Percentiles rank a stretch among this genome's conserved stretches.
Conservation (phyloP, 2,113 vertebrate species). For the Rhadina sibilatrix region DNA sequence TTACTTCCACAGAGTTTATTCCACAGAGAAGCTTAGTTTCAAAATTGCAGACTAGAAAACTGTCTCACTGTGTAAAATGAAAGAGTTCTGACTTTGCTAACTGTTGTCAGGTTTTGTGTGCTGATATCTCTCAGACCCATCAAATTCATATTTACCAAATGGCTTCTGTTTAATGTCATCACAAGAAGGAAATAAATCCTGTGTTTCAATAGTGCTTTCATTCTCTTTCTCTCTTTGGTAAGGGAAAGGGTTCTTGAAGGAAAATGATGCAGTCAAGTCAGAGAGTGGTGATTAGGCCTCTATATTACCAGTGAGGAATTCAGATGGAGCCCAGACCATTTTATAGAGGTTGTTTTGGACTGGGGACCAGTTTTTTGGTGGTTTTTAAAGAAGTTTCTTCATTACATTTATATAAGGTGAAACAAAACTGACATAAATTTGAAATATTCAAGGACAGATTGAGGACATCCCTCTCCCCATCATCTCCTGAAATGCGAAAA, state of each 20-base stretch:
- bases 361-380: accelerated
- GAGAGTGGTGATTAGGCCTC: background rate
- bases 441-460: background rate
- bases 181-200: background rate
- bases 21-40: background rate
- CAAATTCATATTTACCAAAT: background rate
- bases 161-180: background rate
- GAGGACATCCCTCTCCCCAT: background rate
- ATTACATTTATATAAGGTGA: background rate
- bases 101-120: background rate
- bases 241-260: background rate
- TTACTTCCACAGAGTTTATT: background rate
- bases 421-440: background rate
- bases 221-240: background rate
- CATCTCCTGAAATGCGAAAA: background rate
- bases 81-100: background rate
- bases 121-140: background rate
- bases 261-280: background rate
- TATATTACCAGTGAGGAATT: background rate
- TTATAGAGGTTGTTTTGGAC: background rate
- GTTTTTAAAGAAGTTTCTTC: background rate
- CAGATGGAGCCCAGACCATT: background rate
- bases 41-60: background rate
- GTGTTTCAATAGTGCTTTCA: background rate
- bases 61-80: background rate